Evolutionary conservation across 2,113 vertebrate species (phyloP).

Genomic region (Aldabrachelys gigantea): DNA sequence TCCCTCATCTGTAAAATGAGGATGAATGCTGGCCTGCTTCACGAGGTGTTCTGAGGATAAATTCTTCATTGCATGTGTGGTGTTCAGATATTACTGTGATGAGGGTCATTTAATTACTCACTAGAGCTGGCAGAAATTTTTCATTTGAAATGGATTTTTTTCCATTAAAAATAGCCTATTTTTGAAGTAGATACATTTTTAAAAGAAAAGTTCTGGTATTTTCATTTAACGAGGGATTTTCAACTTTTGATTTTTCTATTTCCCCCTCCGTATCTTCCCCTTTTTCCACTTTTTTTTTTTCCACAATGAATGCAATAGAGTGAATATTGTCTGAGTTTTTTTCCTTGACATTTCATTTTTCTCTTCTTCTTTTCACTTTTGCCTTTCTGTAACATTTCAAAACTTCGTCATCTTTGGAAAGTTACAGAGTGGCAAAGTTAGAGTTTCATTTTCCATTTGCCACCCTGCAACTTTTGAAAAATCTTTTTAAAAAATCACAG

Average conservation of each 20-base stretch:
- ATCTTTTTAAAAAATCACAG: not conserved
- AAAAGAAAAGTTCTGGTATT: not conserved
- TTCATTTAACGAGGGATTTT: not conserved
- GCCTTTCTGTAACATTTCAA: not conserved
- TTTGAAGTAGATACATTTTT: not conserved
- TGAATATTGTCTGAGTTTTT: not conserved
- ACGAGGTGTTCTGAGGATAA: not conserved
- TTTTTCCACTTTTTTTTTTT: not conserved
- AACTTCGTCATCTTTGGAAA: not conserved
- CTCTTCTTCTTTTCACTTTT: not conserved
- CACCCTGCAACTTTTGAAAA: not conserved
- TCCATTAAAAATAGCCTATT: not conserved
- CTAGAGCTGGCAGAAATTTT: not conserved
- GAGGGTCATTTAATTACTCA: fast-evolving
- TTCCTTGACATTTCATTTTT: not conserved
- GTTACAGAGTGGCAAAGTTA: not conserved
- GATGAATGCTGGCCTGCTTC: not conserved
- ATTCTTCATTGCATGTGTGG: not conserved
- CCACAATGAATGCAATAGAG: not conserved
- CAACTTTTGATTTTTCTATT: not conserved
- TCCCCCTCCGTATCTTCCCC: not conserved
- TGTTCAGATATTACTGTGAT: not conserved
- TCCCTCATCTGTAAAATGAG: not conserved
- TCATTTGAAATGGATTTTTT: not conserved
- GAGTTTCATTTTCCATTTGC: not conserved